Evolutionary conservation across 2,113 vertebrate species (phyloP).

Genomic region (Callipepla californica): DNA sequence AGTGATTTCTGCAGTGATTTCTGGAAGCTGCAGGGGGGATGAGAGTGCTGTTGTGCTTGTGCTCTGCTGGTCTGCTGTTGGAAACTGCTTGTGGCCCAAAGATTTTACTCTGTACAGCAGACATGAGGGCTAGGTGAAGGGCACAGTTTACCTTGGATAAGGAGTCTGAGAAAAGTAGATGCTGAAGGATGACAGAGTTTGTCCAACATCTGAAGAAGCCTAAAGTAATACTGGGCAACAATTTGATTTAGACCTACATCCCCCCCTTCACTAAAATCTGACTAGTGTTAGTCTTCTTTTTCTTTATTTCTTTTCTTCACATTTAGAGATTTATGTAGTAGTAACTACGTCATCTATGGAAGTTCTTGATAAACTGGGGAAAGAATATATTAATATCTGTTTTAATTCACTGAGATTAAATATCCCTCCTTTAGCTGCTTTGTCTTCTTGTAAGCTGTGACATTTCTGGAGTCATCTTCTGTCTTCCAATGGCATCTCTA

Average conservation of each 20-base stretch:
- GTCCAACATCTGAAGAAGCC: neutral
- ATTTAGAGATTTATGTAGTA: neutral
- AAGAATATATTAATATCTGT: neutral
- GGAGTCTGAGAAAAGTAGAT: neutral
- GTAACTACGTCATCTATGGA: neutral
- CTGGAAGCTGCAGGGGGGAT: neutral
- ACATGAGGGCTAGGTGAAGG: neutral
- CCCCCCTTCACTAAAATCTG: neutral
- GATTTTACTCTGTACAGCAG: neutral
- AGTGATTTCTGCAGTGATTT: neutral
- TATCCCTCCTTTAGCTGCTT: neutral
- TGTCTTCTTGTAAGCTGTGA: neutral
- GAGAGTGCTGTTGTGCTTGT: neutral
- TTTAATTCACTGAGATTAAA: neutral
- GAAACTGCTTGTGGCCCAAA: neutral
- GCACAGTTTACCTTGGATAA: neutral
- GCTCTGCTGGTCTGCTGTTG: neutral
- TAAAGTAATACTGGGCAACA: neutral
- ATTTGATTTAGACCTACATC: neutral
- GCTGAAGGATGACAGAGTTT: neutral
- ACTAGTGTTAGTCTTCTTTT: neutral
- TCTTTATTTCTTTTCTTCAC: neutral
- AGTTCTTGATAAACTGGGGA: neutral
- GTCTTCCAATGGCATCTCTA: neutral
- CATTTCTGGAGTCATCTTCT: neutral